Evolutionary conservation across 2,797 vertebrate genomes (phyloP).

Genomic region (Enteromius argenteus): DNA sequence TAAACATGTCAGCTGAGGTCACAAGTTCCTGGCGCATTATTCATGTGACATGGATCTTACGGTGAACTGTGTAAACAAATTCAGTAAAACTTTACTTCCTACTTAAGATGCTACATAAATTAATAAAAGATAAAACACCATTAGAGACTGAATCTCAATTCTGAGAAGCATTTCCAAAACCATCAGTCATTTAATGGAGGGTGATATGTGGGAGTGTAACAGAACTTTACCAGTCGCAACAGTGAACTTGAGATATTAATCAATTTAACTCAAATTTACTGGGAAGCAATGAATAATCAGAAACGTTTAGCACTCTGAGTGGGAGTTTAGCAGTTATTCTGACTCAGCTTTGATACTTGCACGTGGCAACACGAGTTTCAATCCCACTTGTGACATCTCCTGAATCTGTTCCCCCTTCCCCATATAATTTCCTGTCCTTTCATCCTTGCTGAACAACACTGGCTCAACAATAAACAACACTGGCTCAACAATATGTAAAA

Average conservation of each 20-base stretch:
- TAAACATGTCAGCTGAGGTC: constrained; percentile 24
- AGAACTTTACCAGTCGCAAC: not conserved
- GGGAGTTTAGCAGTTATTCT: not conserved
- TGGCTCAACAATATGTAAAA: not conserved
- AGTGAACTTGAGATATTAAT: not conserved
- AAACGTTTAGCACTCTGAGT: not conserved
- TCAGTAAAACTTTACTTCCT: not conserved
- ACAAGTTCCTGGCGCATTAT: constrained; percentile 4
- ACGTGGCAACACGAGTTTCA: not conserved
- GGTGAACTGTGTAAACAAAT: constrained; percentile 4
- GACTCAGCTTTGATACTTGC: not conserved
- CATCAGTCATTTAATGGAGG: not conserved
- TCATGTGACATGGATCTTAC: not conserved
- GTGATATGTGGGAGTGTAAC: not conserved
- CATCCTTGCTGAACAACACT: not conserved
- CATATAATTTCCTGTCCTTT: not conserved
- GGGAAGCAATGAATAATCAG: not conserved
- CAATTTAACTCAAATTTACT: not conserved
- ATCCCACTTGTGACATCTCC: not conserved
- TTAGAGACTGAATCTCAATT: not conserved
- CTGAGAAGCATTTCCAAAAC: constrained; percentile 10
- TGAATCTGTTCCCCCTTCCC: not conserved
- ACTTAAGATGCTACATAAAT: not conserved
- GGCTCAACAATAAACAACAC: not conserved
- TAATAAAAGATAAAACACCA: not conserved